Conservation (phyloP, 2,888 invertebrate species). For the Acrobasis consociella region DNA sequence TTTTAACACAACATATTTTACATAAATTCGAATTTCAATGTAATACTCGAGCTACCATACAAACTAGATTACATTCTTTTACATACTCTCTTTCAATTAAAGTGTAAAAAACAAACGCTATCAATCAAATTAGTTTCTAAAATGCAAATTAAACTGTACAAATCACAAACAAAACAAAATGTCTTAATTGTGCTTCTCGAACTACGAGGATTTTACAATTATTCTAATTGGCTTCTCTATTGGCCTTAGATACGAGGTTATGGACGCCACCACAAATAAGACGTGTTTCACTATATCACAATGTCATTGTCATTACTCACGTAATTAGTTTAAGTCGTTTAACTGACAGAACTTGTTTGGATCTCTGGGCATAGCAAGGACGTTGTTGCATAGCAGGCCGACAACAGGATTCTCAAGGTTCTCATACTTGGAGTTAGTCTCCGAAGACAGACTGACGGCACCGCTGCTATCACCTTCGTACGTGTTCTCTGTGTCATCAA, state of each 20-base stretch:
- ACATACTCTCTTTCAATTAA: slow-evolving; percentile 4
- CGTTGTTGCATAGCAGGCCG: slow-evolving; percentile 67
- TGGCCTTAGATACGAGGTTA: slow-evolving; percentile 55
- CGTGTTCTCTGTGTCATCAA: slow-evolving; percentile 72
- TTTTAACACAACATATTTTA: slow-evolving; percentile 1
- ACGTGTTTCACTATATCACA: slow-evolving; percentile 39
- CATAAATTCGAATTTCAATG: background rate
- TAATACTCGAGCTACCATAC: slow-evolving; percentile 16
- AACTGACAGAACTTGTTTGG: slow-evolving; percentile 65
- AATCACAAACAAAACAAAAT: slow-evolving; percentile 22
- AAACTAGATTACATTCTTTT: slow-evolving; percentile 2
- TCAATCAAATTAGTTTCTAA: slow-evolving; percentile 29
- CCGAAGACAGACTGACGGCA: slow-evolving; percentile 73
- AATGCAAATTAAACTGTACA: slow-evolving; percentile 33
- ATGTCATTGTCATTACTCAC: slow-evolving; percentile 26
- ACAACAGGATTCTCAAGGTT: slow-evolving; percentile 78
- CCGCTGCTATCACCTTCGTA: slow-evolving; percentile 76
- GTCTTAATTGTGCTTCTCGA: slow-evolving; percentile 21
- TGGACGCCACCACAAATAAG: slow-evolving; percentile 43
- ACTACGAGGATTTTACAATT: slow-evolving; percentile 26
- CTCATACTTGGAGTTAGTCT: slow-evolving; percentile 75
- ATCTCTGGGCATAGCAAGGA: slow-evolving; percentile 58
- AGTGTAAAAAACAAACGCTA: slow-evolving; percentile 23
- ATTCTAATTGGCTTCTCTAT: slow-evolving; percentile 52
- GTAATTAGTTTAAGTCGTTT: slow-evolving; percentile 58